A percentile compares a stretch with the other conserved stretches of the same genome.
phyloP scores from a whole-genome alignment of 2,113 vertebrate species.

The Apteryx mantelli region DNA sequence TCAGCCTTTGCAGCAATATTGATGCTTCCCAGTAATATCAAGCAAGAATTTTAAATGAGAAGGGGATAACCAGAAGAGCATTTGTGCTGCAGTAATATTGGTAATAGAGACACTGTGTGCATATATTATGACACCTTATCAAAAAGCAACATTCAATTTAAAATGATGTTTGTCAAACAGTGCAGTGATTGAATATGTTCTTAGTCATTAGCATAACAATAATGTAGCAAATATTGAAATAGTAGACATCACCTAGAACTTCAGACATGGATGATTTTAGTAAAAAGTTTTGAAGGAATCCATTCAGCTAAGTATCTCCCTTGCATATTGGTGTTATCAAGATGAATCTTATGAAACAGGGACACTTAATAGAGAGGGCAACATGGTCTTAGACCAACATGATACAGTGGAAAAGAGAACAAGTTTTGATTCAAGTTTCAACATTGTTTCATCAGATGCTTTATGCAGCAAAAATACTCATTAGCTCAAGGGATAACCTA shows the following conservation, averaged over 20 bases:
- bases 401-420: background rate
- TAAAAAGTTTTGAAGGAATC: background rate
- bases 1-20: background rate
- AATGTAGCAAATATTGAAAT: conserved; percentile 37
- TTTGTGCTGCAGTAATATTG: background rate
- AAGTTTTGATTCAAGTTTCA: background rate
- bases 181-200: background rate
- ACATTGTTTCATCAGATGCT: background rate
- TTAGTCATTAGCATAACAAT: background rate
- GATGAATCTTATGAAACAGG: background rate
- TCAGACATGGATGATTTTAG: background rate
- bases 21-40: background rate
- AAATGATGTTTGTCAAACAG: conserved; percentile 35
- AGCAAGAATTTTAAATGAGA: background rate
- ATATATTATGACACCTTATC: background rate
- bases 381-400: background rate
- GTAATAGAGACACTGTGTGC: background rate
- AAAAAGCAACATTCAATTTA: background rate
- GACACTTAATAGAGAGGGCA: background rate
- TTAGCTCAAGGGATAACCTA: background rate
- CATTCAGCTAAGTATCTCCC: background rate
- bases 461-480: background rate
- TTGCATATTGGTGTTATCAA: background rate
- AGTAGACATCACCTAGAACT: background rate
- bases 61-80: background rate